A percentile compares a stretch with the other conserved stretches of the same genome.
These are phyloP conservation scores for Idris sp. DNA, from an alignment of 1,140 invertebrate genomes.

Conservation along the genomic window DNA sequence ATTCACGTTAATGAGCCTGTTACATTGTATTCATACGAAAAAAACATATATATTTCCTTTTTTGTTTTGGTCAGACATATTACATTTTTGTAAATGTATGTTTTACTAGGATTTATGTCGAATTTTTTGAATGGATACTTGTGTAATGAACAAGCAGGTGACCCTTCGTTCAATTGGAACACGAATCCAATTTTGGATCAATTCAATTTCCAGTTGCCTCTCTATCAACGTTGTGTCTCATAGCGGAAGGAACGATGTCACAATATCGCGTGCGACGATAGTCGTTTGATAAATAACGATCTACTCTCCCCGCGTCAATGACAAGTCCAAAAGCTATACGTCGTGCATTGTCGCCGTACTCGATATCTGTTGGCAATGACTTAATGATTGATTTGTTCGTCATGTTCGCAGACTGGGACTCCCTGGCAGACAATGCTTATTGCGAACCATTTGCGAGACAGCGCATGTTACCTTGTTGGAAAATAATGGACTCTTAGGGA, in stretches of 20 bases:
- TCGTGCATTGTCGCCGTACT: conserved; percentile 35
- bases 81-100: no score
- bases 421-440: conserved; percentile 66
- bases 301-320: conserved; percentile 40
- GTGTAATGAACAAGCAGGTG: not conserved
- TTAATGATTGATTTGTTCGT: conserved; percentile 62
- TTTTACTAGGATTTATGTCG: no score
- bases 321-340: conserved; percentile 54
- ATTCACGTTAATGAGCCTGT: no score
- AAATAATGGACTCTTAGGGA: conserved; percentile 70
- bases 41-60: no score
- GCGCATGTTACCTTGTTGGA: conserved; percentile 49
- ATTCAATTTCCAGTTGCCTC: conserved; percentile 24
- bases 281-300: conserved; percentile 53
- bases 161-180: not conserved
- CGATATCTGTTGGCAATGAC: conserved; percentile 31
- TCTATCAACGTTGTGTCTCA: conserved; percentile 34
- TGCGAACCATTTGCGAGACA: conserved; percentile 71
- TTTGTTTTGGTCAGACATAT: no score
- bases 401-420: conserved; percentile 66
- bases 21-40: no score
- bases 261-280: conserved; percentile 13
- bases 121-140: no score
- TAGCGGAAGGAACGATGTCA: conserved; percentile 45
- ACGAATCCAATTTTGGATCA: conserved; percentile 30